A percentile compares a stretch with the other conserved stretches of the same genome.
phyloP scores from a whole-genome alignment of 2,113 vertebrate genomes.

The Struthidea cinerea region DNA sequence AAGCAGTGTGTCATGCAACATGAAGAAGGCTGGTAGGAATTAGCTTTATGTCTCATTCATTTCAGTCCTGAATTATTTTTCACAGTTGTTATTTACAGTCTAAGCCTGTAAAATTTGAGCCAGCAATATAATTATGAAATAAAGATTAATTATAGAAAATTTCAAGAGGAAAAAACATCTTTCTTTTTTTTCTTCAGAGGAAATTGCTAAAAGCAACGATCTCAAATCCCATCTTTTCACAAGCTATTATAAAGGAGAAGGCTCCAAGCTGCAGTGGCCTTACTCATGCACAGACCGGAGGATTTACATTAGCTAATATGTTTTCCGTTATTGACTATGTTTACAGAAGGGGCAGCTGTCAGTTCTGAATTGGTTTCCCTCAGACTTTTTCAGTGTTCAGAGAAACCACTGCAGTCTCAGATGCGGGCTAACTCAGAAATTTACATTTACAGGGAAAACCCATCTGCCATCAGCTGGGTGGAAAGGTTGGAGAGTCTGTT shows the following conservation, averaged over 20 bases:
- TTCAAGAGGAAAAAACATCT: constrained; percentile 5
- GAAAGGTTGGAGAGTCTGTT: background rate
- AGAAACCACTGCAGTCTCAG: background rate
- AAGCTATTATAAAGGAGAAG: background rate
- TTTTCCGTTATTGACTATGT: background rate
- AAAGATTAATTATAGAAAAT: constrained; percentile 54
- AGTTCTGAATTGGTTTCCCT: background rate
- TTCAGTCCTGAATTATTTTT: constrained; percentile 20
- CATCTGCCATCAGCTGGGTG: background rate
- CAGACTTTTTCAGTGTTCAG: background rate
- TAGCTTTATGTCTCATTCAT: constrained; percentile 20
- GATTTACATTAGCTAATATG: background rate
- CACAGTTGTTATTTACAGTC: constrained; percentile 49
- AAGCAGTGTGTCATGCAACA: background rate
- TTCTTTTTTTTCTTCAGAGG: background rate
- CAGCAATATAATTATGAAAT: constrained; percentile 55
- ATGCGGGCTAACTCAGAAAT: background rate
- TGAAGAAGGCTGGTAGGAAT: background rate
- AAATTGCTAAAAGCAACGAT: constrained; percentile 15
- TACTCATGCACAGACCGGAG: background rate
- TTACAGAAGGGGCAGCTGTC: background rate
- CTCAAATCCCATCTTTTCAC: background rate
- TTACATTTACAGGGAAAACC: background rate
- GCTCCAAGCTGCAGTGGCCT: background rate
- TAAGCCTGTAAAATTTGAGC: constrained; percentile 39